Percentiles rank a stretch among this genome's conserved stretches.
Evolutionary conservation across 2,113 vertebrate genomes (phyloP).

Genomic region (Sarotherodon lohbergeri): DNA sequence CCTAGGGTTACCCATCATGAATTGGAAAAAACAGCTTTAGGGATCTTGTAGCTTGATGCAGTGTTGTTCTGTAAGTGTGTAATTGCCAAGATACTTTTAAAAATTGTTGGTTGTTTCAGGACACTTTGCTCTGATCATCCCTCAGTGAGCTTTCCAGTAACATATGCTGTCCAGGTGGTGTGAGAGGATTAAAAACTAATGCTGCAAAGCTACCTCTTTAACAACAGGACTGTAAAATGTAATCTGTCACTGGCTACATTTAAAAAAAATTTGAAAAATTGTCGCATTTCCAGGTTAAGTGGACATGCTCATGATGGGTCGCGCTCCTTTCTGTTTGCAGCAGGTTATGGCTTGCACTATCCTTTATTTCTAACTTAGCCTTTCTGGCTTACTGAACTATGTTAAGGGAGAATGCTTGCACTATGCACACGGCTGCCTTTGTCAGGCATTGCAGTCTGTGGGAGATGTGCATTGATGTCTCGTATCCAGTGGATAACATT

Average conservation of each 20-base stretch:
- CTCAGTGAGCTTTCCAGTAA: background rate
- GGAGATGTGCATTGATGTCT: background rate
- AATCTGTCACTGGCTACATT: background rate
- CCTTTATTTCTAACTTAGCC: background rate
- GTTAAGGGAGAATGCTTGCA: background rate
- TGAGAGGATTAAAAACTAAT: background rate
- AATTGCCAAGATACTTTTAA: background rate
- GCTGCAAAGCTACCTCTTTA: background rate
- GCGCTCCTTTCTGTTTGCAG: conserved; percentile 4
- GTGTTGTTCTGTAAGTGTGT: background rate
- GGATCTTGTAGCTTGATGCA: background rate
- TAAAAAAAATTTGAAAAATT: background rate
- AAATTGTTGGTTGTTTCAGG: background rate
- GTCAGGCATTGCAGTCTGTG: background rate
- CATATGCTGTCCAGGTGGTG: background rate
- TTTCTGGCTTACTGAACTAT: too few relatives aligned
- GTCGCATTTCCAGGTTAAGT: background rate
- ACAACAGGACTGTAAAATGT: background rate
- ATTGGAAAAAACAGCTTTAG: background rate
- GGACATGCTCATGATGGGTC: background rate
- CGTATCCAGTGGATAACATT: background rate
- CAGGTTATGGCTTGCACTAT: background rate
- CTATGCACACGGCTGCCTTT: background rate
- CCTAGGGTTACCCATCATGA: background rate
- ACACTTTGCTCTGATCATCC: background rate